Evolutionary conservation across 2,113 vertebrate genomes (phyloP), one percentile per base, ranked within the genome.

Genomic region (Sceloporus tristichus): DNA sequence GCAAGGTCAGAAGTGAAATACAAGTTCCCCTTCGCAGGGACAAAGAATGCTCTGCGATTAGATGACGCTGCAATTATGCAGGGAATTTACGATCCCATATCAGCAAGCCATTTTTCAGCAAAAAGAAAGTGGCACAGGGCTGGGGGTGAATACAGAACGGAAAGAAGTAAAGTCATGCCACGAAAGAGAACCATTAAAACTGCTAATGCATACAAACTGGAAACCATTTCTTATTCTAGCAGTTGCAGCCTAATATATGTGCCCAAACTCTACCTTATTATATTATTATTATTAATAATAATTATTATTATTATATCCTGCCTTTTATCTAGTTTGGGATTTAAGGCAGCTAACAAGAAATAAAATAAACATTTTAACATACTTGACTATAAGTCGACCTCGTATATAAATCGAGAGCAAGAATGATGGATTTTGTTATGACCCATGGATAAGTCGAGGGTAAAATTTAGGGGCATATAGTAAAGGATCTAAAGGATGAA

Each of bases 1-100:
- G 79, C 62, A 85, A 80, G 59, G 48, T 85, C 34, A 66, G 19
- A 0, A 53, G 59, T 65, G 9, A 75, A 70, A 62, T 85, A 76
- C 4, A 0, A 2, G 23, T 77, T 81, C 85, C n/a, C 54, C 70
- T 84, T 86, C 29, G 25, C 65, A 42, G n/a, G 87, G 78, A 62
- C 25, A 83, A 90, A 85, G 40, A 66, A 76, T 76, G 16, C 5
- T 62, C 48, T 18, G 79, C 70, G 40, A 86, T 84, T 77, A 76
- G 21, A 73, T 13, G 62, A 78, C 66, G 90, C 83, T 87, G 83
- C 79, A 92, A 90, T 89, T 68, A 81, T 54, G 27, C 7, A 54
- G 7, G 14, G 68, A 76, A 84, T 65, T 92, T 71, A 82, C 85
- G 29, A 85, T 75, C n/a, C 81, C 6, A 27, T 0, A 0, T 82